These are phyloP conservation scores for Orcinus orca DNA, from an alignment of 2,113 vertebrate genomes.

Conservation along the genomic window DNA sequence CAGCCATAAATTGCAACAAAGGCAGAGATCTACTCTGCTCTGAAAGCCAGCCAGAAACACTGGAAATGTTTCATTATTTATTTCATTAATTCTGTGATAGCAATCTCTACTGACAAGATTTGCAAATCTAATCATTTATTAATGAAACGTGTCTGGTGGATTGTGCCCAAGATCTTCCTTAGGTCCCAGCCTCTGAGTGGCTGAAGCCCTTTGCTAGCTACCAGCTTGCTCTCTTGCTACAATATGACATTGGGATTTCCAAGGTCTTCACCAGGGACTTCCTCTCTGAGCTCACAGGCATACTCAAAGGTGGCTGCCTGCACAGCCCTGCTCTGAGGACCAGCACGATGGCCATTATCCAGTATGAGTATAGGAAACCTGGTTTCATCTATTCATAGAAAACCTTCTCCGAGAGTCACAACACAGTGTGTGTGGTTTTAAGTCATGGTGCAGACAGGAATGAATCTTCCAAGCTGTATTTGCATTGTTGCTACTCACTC, in stretches of 20 bases:
- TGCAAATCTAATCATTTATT: conserved; percentile 83
- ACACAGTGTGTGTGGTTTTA: not conserved
- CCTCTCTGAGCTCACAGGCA: not conserved
- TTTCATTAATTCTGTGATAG: conserved; percentile 81
- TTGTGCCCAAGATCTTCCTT: conserved; percentile 48
- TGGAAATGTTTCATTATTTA: conserved; percentile 81
- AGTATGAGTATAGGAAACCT: not conserved
- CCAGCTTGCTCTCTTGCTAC: conserved; percentile 4
- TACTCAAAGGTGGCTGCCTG: conserved; percentile 46
- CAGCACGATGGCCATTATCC: not conserved
- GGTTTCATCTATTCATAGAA: not conserved
- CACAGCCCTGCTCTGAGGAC: not conserved
- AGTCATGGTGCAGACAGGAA: not conserved
- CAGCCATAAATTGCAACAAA: conserved; percentile 78
- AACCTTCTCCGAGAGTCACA: not conserved
- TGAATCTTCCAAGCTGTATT: not conserved
- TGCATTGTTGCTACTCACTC: not conserved
- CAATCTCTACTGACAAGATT: conserved; percentile 82
- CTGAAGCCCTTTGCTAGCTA: conserved; percentile 21
- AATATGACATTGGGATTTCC: conserved; percentile 34
- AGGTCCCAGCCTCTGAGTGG: conserved; percentile 50
- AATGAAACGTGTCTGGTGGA: conserved; percentile 70
- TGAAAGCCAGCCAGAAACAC: conserved; percentile 77
- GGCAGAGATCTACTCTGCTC: conserved; percentile 69
- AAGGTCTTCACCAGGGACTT: not conserved